Conservation (phyloP, 2,797 vertebrate species). For the Garrulus glandarius region DNA sequence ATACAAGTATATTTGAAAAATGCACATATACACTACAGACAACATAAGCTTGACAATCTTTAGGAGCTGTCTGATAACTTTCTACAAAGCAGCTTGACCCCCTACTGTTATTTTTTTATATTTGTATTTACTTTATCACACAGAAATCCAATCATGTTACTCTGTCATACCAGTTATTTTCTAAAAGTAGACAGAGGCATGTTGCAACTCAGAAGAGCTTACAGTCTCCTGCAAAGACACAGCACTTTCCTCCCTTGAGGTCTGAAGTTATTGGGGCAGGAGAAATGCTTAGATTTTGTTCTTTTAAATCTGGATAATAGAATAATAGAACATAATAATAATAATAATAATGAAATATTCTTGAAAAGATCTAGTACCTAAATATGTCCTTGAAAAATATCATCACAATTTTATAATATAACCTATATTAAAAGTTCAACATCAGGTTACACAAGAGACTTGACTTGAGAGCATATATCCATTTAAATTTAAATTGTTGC, state of each 20-base stretch:
- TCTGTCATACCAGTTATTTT: slow-evolving; percentile 6
- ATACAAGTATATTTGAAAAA: slow-evolving; percentile 3
- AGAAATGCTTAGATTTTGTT: not conserved
- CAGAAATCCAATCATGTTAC: not conserved
- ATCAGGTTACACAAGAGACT: not conserved
- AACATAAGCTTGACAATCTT: not conserved
- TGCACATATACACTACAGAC: not conserved
- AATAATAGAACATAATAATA: not conserved
- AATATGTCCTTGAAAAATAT: not conserved
- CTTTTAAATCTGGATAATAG: not conserved
- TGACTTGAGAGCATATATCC: not conserved
- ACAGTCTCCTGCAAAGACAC: not conserved
- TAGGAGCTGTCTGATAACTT: slow-evolving; percentile 37
- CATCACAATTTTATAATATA: not conserved
- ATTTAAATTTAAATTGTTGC: slow-evolving; percentile 33
- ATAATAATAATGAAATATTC: not conserved
- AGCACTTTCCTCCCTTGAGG: not conserved
- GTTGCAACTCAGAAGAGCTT: not conserved
- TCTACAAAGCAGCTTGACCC: slow-evolving; percentile 17
- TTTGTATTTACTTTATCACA: slow-evolving; percentile 17
- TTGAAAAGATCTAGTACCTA: not conserved
- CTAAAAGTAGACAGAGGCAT: not conserved
- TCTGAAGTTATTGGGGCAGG: not conserved
- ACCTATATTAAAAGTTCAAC: not conserved
- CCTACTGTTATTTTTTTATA: slow-evolving; percentile 31